Evolutionary conservation across 2,888 invertebrate genomes (phyloP), one percentile per base, ranked within the genome.

Genomic region (Andrena bicolor): DNA sequence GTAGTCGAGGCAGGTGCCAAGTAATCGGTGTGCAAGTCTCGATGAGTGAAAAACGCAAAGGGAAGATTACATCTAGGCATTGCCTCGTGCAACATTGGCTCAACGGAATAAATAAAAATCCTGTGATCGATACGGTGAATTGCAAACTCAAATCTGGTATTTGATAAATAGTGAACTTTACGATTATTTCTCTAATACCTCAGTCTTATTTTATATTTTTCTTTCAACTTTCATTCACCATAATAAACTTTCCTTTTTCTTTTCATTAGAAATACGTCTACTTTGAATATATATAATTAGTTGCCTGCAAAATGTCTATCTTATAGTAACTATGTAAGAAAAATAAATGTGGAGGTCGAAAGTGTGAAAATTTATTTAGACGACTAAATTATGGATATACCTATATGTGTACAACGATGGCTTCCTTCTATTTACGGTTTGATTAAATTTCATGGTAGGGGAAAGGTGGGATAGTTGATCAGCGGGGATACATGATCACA

Each of bases 1-100:
- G 61, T 30, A 41, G 76, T 32, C 58, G 51, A 30, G 32, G 10
- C 64, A 60, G 76, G 60, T 73, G 81, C 51, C 77, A 65, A 81
- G 70, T 73, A 83, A 80, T 48, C 75, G 71, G 51, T 35, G 51
- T 28, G 64, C 81, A 26, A 80, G 41, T 41, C 30, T 7, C 61
- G 73, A 70, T 53, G 35, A 69, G 10, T 32, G 69, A 70, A 76
- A 70, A 82, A 70, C 51, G 58, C 23, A 32, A 66, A 30, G 28
- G 48, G 41, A 76, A 65, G 56, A 77, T 72, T 72, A 28, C 30
- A 60, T 76, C 76, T 49, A 13, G 51, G 26, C 32, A 61, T 48
- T 53, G 32, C 35, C 26, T 23, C 41, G 48, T n/a, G 71, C 32
- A 10, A 28, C 8, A 28, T 28, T 4, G 2, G 26, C 20, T 20